Evolutionary conservation across 1,140 invertebrate species (phyloP), one percentile per base, ranked within the genome.

Genomic region (Ctenoplectra terminalis): DNA sequence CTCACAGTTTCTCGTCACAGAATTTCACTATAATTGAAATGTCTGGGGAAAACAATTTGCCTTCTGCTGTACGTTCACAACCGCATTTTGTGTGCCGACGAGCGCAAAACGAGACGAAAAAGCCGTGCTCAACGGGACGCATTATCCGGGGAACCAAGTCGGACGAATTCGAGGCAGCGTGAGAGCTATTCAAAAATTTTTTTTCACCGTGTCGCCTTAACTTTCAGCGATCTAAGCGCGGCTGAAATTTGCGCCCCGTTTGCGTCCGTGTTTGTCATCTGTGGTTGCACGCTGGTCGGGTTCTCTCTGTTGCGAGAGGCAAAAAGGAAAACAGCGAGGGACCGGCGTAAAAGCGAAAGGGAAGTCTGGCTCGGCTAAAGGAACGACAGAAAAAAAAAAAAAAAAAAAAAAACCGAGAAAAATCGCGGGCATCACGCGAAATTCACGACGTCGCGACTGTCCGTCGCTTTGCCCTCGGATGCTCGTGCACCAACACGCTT

Each of bases 391-490:
- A 9, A 4, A 9, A 9, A 40, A 4, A 9, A 4, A 9, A 9
- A 5, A 9, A 9, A 40, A 40, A 40, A 63, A 58, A 81, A 76
- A 43, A 8, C 46, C 46, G 77, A 67, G 84, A 71, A 74, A 78
- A 85, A 83, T 82, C 84, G n/a, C 61, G 61, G 31, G 52, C 34
- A 84, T 71, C 82, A 52, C 52, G 64, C 63, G 63, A 56, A 84
- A 84, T 75, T 70, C 70, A 31, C 70, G 58, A 74, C 70, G 82
- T 61, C 70, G 60, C 50, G 63, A 76, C 73, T 76, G 54, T 69
- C 74, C 74, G 64, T 46, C 54, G 63, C 40, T 81, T 81, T 67
- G 48, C 71, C 40, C 81, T 66, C 75, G 26, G 58, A 52, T 79
- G 48, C 58, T 56, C 70, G 37, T 56, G 48, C 48, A 71, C 78